Conservation (phyloP, 2,797 vertebrate species). For the Tapera naevia region DNA sequence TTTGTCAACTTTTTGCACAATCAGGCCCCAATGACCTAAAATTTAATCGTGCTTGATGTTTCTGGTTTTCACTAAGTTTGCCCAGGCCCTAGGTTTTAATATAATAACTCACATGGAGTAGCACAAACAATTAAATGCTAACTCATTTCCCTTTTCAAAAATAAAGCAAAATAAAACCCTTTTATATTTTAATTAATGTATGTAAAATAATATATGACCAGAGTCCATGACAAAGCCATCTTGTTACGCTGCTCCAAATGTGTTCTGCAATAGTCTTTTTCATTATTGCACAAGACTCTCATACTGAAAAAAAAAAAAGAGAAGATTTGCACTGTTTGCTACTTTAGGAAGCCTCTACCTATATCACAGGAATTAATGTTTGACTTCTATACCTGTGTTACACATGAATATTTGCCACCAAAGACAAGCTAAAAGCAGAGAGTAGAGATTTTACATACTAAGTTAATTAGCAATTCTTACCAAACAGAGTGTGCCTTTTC, state of each 20-base stretch:
- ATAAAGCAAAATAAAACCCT: slow-evolving; percentile 40
- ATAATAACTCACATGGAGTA: neutral
- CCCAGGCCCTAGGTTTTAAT: neutral
- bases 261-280: neutral
- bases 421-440: slow-evolving; percentile 11
- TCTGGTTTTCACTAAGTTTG: neutral
- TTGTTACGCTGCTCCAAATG: slow-evolving; percentile 19
- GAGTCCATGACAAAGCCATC: slow-evolving; percentile 24
- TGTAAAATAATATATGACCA: slow-evolving; percentile 61
- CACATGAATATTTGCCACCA: neutral
- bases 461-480: slow-evolving; percentile 88
- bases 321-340: neutral
- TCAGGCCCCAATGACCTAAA: neutral
- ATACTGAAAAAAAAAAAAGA: neutral
- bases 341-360: slow-evolving; percentile 2
- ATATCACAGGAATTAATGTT: neutral
- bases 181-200: slow-evolving; percentile 46
- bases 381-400: slow-evolving; percentile 14
- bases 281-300: neutral
- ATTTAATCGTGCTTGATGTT: neutral
- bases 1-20: neutral
- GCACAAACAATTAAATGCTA: neutral
- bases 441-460: slow-evolving; percentile 81
- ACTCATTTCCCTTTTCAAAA: neutral
- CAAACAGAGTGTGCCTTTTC: slow-evolving; percentile 82